Evolutionary conservation across 2,797 vertebrate genomes (phyloP), one percentile per base, ranked within the genome.

Genomic region (Poecilia picta): DNA sequence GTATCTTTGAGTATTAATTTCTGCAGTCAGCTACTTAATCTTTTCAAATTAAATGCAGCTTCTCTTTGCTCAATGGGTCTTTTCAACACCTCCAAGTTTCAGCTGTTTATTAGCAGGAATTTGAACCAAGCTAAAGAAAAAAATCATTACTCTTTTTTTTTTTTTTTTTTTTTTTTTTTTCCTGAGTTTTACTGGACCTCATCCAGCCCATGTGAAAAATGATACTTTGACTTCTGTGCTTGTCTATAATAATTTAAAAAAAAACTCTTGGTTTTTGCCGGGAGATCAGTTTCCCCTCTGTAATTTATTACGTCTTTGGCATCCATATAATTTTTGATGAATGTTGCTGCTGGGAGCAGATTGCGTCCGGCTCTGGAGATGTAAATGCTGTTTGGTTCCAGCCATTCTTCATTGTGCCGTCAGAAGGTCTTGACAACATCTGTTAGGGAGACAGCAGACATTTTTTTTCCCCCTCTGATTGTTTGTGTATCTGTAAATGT

Each of bases 401-500:
- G 74, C 68, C 73, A 78, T 72, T 59, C 82, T 81, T 81, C 43
- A 73, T 73, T 77, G 83, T 82, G 83, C 45, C 57, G 66, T 80
- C 39, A 66, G 72, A 47, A n/a, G 11, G 57, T 79, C 43, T 46
- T 75, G 75, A 73, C 64, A 83, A 85, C 82, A 85, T 90, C 77
- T 88, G 70, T 72, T 73, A 18, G 25, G 66, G 41, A 80, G 36
- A 47, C 75, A 62, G 28, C 76, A 82, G 49, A 18, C 13, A 6
- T 62, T 33, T 51, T 39, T n/a, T 57, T 55, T 39, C 72, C 55
- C 53, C 77, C 47, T 28, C n/a, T 5, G 0, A 55, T 57, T 76
- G 8, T 55, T 62, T 39, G 23, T 85, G 73, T 89, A 83, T 84
- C 72, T 87, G 47, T 74, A 53, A 79, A 68, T 79, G 57, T 89